These are phyloP conservation scores for Lissonota sp. DNA, from an alignment of 2,888 invertebrate genomes.

Conservation along the genomic window DNA sequence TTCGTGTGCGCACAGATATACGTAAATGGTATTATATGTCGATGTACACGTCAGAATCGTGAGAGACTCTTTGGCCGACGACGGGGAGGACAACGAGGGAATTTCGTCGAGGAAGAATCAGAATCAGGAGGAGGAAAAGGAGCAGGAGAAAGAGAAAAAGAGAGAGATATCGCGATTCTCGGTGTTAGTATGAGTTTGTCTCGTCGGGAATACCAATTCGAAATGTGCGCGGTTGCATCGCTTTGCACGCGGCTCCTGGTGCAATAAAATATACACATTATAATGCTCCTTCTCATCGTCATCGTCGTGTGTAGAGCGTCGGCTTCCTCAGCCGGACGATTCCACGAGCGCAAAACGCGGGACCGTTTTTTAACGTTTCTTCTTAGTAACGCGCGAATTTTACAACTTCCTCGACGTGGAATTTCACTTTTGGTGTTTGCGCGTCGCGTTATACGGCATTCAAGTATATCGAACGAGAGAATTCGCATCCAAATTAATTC, in stretches of 20 bases:
- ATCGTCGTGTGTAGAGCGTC: conserved; percentile 44
- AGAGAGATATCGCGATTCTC: conserved; percentile 44
- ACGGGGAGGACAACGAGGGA: conserved; percentile 35
- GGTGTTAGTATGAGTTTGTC: conserved; percentile 24
- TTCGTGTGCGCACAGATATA: background rate
- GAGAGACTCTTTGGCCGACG: conserved; percentile 44
- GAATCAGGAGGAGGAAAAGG: no score
- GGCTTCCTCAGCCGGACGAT: conserved; percentile 28
- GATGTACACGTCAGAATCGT: conserved; percentile 29
- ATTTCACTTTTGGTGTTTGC: conserved; percentile 32
- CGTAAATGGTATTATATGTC: background rate
- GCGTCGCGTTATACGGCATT: conserved; percentile 25
- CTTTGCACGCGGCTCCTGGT: conserved; percentile 6
- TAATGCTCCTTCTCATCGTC: conserved; percentile 17
- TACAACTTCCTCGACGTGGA: conserved; percentile 78
- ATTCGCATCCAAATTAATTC: background rate
- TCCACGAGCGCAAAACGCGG: conserved; percentile 10
- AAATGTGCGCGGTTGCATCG: conserved; percentile 49
- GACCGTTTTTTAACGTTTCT: conserved; percentile 71
- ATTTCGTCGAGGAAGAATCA: conserved; percentile 12
- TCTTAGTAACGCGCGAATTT: conserved; percentile 77
- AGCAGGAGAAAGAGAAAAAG: no score
- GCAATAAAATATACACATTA: conserved; percentile 37
- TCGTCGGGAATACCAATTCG: conserved; percentile 66
- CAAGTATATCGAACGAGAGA: background rate